These are phyloP conservation scores for Apostichopus leukothele DNA, from an alignment of 53 echinoderm and acorn worm species.

Conservation along the genomic window DNA sequence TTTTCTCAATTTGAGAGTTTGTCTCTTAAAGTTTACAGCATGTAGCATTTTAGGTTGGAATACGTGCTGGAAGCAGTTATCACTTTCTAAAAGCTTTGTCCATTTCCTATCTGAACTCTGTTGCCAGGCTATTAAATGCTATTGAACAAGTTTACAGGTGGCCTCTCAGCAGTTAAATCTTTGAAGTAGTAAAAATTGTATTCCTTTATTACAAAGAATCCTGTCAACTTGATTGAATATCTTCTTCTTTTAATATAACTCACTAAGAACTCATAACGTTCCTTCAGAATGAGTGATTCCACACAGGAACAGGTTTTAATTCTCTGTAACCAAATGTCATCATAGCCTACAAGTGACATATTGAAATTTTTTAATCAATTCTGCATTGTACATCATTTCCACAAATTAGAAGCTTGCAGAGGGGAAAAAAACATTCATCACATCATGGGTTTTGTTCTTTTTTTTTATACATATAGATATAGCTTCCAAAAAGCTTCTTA, in stretches of 20 bases:
- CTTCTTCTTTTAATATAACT: background rate
- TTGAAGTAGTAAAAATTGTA: too few species aligned
- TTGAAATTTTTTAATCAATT: background rate
- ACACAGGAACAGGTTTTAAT: background rate
- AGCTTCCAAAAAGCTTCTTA: too few species aligned
- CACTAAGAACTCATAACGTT: background rate
- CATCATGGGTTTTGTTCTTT: background rate
- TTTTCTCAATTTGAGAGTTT: too few species aligned
- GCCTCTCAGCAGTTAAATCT: too few species aligned
- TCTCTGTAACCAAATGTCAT: background rate
- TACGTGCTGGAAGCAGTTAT: too few species aligned
- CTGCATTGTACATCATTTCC: background rate
- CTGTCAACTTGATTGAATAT: background rate
- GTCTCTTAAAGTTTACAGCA: too few species aligned
- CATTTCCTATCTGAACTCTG: too few species aligned
- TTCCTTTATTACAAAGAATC: too few species aligned
- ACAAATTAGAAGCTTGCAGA: background rate
- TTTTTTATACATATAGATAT: background rate
- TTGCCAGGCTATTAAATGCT: too few species aligned
- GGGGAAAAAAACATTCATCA: background rate
- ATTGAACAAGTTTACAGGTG: too few species aligned
- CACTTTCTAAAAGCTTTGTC: too few species aligned
- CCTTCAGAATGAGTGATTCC: background rate
- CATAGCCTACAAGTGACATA: background rate
- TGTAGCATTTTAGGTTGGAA: too few species aligned